A percentile compares a stretch with the other conserved stretches of the same genome.
These are phyloP conservation scores for Caenorhabditis zanzibari DNA, from an alignment of 2,888 invertebrate species.

Conservation along the genomic window DNA sequence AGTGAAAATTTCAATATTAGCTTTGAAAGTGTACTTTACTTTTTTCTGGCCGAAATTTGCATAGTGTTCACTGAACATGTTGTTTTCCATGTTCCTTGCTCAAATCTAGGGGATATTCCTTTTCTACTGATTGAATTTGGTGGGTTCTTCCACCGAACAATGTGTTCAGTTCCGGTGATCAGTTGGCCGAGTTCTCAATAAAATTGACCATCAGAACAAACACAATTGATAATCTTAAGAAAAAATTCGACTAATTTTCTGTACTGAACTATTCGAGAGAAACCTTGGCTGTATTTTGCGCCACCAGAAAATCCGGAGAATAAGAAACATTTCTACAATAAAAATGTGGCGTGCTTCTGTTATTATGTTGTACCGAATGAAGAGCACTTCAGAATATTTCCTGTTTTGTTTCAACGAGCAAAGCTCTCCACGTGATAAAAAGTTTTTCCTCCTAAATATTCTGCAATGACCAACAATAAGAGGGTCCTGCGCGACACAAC, in stretches of 20 bases:
- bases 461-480: constrained; percentile 12
- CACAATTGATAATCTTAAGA: too few species aligned
- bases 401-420: constrained; percentile 22
- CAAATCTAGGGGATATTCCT: background rate
- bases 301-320: background rate
- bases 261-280: too few species aligned
- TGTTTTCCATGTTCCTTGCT: constrained; percentile 4
- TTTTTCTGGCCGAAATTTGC: constrained; percentile 19
- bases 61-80: constrained; percentile 29
- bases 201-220: background rate
- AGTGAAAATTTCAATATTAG: constrained; percentile 4
- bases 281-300: too few species aligned
- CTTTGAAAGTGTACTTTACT: constrained; percentile 18
- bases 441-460: constrained; percentile 5
- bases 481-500: constrained; percentile 9
- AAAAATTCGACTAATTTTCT: too few species aligned
- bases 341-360: background rate
- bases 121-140: constrained; percentile 33
- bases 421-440: constrained; percentile 26
- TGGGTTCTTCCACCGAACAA: background rate
- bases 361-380: constrained; percentile 14
- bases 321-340: background rate
- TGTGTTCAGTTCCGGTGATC: constrained; percentile 19
- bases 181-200: background rate
- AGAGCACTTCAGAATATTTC: constrained; percentile 33